Conservation (phyloP, 2,888 invertebrate species). For the Tenthredo mesomela region DNA sequence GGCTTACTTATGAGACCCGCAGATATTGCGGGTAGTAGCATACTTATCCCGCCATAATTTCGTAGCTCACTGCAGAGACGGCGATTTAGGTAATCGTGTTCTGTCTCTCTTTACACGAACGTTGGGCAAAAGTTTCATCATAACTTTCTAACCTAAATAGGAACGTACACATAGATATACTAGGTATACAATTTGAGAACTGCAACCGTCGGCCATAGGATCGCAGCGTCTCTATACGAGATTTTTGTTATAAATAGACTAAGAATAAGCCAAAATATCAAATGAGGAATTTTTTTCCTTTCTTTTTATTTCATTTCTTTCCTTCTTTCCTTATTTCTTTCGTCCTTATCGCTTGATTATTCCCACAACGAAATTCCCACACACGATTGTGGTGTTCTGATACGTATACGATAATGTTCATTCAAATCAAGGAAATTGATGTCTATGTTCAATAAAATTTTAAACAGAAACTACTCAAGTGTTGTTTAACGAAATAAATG, state of each 20-base stretch:
- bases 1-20: neutral
- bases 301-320: neutral
- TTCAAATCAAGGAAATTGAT: neutral
- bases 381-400: neutral
- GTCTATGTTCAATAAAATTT: neutral
- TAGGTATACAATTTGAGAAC: neutral
- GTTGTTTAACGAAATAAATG: neutral
- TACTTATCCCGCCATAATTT: neutral
- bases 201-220: neutral
- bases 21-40: neutral
- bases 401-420: neutral
- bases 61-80: neutral
- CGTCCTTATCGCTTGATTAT: neutral
- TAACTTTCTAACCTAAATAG: slow-evolving; percentile 25
- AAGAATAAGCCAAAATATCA: neutral
- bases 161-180: neutral
- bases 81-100: neutral
- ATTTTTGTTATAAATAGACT: neutral
- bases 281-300: neutral
- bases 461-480: neutral
- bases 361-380: neutral
- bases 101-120: neutral
- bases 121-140: neutral
- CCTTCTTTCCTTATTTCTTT: neutral
- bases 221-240: neutral